These are phyloP conservation scores for Mythimna albipuncta DNA, from an alignment of 2,888 invertebrate genomes.

Conservation along the genomic window DNA sequence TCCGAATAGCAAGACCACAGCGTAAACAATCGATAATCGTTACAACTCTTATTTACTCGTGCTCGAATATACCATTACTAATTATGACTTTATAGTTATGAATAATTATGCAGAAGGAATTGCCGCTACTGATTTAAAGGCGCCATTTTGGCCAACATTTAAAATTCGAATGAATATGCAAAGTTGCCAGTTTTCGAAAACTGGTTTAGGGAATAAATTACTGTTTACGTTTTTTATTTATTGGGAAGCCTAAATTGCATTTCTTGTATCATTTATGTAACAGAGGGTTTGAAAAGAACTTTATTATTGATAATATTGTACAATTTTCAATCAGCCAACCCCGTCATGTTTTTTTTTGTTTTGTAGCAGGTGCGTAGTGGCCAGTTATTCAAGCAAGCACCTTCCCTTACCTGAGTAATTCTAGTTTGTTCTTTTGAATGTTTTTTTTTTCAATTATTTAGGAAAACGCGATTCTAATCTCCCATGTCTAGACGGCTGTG, in stretches of 20 bases:
- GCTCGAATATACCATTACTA: conserved; percentile 84
- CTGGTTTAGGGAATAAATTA: conserved; percentile 30
- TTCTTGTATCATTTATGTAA: neutral
- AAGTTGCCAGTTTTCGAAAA: conserved; percentile 30
- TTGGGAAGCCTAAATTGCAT: neutral
- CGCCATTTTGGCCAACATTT: conserved; percentile 86
- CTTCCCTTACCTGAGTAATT: conserved; percentile 71
- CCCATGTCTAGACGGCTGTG: conserved; percentile 8
- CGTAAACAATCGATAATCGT: conserved; percentile 83
- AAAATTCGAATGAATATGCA: conserved; percentile 83
- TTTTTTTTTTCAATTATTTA: conserved; percentile 73
- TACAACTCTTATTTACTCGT: conserved; percentile 71
- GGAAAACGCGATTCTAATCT: conserved; percentile 59
- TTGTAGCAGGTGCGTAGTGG: conserved; percentile 82
- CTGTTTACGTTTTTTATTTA: conserved; percentile 2
- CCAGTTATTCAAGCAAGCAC: conserved; percentile 69
- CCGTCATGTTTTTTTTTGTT: conserved; percentile 59
- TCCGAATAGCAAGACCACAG: conserved; percentile 72
- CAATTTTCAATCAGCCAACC: conserved; percentile 52
- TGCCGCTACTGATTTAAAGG: conserved; percentile 86
- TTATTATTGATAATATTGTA: conserved; percentile 6
- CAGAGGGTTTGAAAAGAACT: conserved; percentile 3
- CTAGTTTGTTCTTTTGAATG: conserved; percentile 77
- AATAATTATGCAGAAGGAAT: conserved; percentile 84
- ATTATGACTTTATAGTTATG: conserved; percentile 88